A percentile compares a stretch with the other conserved stretches of the same genome.
phyloP scores from a whole-genome alignment of 2,797 vertebrate genomes.

The Trichosurus vulpecula region DNA sequence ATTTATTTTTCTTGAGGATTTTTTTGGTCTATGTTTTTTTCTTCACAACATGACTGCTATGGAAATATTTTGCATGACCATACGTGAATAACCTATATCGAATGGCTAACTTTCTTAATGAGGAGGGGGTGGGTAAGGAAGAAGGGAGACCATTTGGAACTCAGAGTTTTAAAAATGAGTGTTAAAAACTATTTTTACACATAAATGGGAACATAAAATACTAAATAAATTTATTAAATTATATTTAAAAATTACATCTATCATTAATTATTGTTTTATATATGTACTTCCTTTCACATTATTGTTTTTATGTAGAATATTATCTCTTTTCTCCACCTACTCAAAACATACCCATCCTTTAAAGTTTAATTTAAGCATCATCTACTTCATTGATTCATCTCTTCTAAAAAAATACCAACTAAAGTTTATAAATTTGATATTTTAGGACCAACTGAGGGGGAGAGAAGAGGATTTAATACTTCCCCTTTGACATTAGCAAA shows the following conservation, averaged over 20 bases:
- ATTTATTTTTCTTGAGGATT: no score
- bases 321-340: neutral
- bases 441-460: neutral
- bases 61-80: no score
- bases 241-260: neutral
- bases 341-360: neutral
- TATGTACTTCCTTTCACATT: neutral
- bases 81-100: no score
- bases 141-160: no score
- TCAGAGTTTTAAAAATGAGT: no score
- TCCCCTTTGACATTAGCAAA: neutral
- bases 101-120: no score
- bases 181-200: no score
- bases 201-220: no score
- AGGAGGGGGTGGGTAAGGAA: accelerated
- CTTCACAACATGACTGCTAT: no score
- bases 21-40: no score
- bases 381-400: neutral
- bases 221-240: no score
- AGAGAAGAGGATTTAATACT: neutral
- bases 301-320: neutral
- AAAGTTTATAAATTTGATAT: neutral
- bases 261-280: neutral
- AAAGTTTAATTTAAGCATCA: neutral
- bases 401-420: neutral